Percentiles rank a stretch among this genome's conserved stretches.
These are phyloP conservation scores for Apodemia hepburni DNA, from an alignment of 2,888 invertebrate species.

Conservation along the genomic window DNA sequence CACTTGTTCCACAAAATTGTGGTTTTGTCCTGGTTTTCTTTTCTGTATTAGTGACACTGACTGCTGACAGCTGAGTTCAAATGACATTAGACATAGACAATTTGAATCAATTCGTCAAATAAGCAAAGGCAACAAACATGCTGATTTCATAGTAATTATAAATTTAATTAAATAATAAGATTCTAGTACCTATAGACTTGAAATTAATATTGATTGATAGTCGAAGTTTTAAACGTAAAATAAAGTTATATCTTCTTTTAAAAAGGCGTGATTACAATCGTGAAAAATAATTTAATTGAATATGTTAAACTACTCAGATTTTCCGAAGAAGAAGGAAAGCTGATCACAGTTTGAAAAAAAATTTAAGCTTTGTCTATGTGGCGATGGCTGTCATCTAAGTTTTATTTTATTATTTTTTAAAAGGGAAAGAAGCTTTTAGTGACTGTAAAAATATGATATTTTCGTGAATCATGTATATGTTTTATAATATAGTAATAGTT, in stretches of 20 bases:
- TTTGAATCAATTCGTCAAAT: not conserved
- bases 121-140: not conserved
- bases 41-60: constrained; percentile 35
- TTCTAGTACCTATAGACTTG: not conserved
- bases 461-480: constrained; percentile 76
- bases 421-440: constrained; percentile 62
- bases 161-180: not conserved
- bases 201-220: not conserved
- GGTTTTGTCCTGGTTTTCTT: constrained; percentile 34
- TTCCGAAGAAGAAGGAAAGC: constrained; percentile 11
- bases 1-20: constrained; percentile 22
- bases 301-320: not conserved
- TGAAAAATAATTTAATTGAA: not conserved
- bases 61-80: not conserved
- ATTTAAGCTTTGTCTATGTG: constrained; percentile 52
- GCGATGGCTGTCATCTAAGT: constrained; percentile 73
- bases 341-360: constrained; percentile 33
- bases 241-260: not conserved
- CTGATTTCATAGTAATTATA: not conserved
- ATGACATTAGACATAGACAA: not conserved
- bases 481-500: constrained; percentile 64
- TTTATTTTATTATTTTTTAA: constrained; percentile 68
- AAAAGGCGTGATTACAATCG: not conserved
- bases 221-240: not conserved
- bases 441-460: constrained; percentile 67